Base-by-base conservation (phyloP, 2,797 vertebrate genomes). In the Chanos chanos region DNA sequence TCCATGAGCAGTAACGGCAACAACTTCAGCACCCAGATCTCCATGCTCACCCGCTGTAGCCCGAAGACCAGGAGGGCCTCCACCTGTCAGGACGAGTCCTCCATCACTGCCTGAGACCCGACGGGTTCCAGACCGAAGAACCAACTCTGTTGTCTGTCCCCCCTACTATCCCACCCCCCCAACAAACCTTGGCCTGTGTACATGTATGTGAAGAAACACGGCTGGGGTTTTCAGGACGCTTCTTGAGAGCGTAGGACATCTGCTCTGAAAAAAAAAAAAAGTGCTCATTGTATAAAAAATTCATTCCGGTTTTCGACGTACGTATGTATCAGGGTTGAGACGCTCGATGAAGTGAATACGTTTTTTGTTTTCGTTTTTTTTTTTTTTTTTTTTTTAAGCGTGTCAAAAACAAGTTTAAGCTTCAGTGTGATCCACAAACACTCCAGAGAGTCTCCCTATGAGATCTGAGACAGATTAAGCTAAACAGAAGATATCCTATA, bases 1-100 rank as follows among this genome's bases (percentile, higher is more conserved):
- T 93, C 92, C 0, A 85, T 91, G 24, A 89, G 93, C 80, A 96
- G 93, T 88, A 97, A 84, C 0, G 89, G 94, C 59, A 92, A 89
- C 83, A 97, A 94, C 75, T 94, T 93, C 83, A 94, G 90, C 90
- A 98, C 96, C 1, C 96, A 99, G 86, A 96, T 97, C 77, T 94
- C 94, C 75, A 94, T 97, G 94, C 62, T 97, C 79, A 93, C 94
- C 0, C 92, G 92, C 8, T 92, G 87, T 86, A 98, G 95, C 63
- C 95, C 96, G 0, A 91, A 94, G 70, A 88, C 87, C 0, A 88
- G 80, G 12, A 87, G 93, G 1, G 85, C 87, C 44, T 91, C 89
- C 3, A 73, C 84, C 48, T 86, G 78, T 58, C 84, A 84, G 0
- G 87, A 90, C 0, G 86, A 89, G 71, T 71, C 84, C 22, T 87